Evolutionary conservation across 1,140 invertebrate genomes (phyloP).

Genomic region (Cepaea nemoralis): DNA sequence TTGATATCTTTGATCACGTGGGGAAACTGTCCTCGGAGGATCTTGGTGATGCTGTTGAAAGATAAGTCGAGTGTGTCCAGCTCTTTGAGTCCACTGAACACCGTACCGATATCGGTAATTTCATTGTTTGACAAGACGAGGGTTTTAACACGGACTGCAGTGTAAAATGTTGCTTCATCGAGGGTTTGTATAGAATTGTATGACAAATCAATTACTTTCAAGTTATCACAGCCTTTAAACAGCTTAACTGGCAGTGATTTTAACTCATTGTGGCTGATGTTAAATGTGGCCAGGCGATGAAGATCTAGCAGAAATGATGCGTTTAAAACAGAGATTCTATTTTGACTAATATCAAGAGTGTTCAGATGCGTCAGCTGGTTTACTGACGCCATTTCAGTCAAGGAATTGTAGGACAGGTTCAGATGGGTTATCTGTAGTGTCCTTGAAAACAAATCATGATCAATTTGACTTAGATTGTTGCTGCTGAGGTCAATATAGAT

Average conservation of each 20-base stretch:
- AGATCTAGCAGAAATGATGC: conserved; percentile 37
- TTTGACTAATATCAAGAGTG: conserved; percentile 37
- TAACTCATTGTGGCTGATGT: conserved; percentile 40
- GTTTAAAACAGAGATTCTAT: conserved; percentile 23
- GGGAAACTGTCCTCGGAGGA: conserved; percentile 43
- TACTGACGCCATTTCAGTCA: not conserved
- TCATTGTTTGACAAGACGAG: conserved; percentile 50
- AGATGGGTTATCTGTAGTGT: conserved; percentile 21
- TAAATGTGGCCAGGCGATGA: conserved; percentile 30
- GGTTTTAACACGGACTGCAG: conserved; percentile 5
- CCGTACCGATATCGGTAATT: conserved; percentile 38
- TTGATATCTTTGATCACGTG: conserved; percentile 43
- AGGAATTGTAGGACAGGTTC: conserved; percentile 43
- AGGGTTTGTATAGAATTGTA: conserved; percentile 40
- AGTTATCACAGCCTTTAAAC: conserved; percentile 40
- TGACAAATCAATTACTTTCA: conserved; percentile 43
- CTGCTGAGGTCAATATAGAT: conserved; percentile 34
- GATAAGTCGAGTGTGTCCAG: conserved; percentile 45
- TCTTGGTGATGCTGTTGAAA: conserved; percentile 43
- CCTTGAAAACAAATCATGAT: not conserved
- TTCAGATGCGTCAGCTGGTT: not conserved
- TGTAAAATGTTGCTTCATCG: conserved; percentile 33
- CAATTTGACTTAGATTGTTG: conserved; percentile 10
- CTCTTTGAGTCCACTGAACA: conserved; percentile 36
- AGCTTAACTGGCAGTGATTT: conserved; percentile 15